Evolutionary conservation across 2,797 vertebrate species (phyloP), one percentile per base, ranked within the genome.

Genomic region (Lateolabrax maculatus): DNA sequence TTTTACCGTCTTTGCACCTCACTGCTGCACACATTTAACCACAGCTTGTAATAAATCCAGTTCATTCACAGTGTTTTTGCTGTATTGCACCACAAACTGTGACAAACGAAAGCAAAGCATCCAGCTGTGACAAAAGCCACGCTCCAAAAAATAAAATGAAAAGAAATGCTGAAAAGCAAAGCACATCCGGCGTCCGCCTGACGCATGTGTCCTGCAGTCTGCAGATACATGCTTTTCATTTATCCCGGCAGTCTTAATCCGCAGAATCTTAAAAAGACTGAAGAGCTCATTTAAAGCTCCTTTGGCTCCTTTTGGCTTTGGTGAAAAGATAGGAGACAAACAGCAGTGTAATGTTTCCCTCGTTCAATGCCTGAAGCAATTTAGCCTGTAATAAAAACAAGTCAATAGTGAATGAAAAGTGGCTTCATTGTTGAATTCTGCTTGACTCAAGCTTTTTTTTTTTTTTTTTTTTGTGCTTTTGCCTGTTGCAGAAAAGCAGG

Each of bases 341-440:
- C 41, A 75, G 79, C 13, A 31, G 39, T 12, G 52, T 51, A 25
- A 61, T 67, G 48, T 19, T 71, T 71, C 39, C 64, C 57, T 65
- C 25, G 13, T 41, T 72, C 57, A 41, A 9, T 3, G 34, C 78
- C 81, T 21, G 56, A 62, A 78, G 79, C 76, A 71, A 75, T 83
- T 83, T 21, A 73, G 52, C 8, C 72, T 56, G 55, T 66, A 84
- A 85, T 89, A 83, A 92, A 90, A 89, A 87, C 53, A 66, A 78
- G 83, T 89, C 86, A 87, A 68, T 84, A 82, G 39, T 57, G 60
- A 71, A 77, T 72, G 52, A 72, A 75, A 41, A 66, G 53, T 29
- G 68, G 70, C 68, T 60, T 19, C 41, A 15, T 53, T 62, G 67
- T 64, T 52, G 15, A 65, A 62, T 71, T 43, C 71, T 78, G 77